Evolutionary conservation across 1,140 invertebrate species (phyloP).

Genomic region (Sipha flava): DNA sequence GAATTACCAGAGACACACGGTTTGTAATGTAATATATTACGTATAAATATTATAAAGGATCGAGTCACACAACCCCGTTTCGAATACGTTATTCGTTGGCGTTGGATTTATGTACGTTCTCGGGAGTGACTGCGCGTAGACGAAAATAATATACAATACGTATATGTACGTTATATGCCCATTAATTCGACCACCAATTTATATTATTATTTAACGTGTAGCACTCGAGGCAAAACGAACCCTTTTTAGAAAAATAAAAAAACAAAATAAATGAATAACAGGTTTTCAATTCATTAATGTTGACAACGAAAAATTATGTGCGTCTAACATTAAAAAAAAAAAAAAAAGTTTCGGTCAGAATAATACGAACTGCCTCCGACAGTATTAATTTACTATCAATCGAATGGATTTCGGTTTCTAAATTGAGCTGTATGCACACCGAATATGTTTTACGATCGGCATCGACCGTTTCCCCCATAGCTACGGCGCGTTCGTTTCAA

Average conservation of each 20-base stretch:
- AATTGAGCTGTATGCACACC: neutral
- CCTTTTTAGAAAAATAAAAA: neutral
- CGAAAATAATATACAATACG: neutral
- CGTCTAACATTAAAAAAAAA: neutral
- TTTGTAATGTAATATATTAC: neutral
- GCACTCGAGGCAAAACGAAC: neutral
- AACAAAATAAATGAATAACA: neutral
- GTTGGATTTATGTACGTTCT: neutral
- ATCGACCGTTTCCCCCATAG: too few relatives aligned
- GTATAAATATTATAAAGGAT: neutral
- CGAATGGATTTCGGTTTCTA: neutral
- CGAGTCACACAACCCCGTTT: neutral
- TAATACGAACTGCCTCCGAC: neutral
- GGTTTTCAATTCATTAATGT: neutral
- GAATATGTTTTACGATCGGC: neutral
- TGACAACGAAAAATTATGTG: slow-evolving; percentile 15
- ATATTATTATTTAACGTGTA: neutral
- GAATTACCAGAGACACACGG: neutral
- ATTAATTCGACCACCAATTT: neutral
- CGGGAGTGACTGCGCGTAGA: neutral
- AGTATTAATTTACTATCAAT: neutral
- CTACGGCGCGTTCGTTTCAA: too few relatives aligned
- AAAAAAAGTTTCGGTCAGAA: neutral
- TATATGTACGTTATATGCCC: too few relatives aligned
- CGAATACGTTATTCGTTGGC: neutral